Base-by-base conservation (phyloP, 2,888 invertebrate genomes). In the Dryomyza anilis region DNA sequence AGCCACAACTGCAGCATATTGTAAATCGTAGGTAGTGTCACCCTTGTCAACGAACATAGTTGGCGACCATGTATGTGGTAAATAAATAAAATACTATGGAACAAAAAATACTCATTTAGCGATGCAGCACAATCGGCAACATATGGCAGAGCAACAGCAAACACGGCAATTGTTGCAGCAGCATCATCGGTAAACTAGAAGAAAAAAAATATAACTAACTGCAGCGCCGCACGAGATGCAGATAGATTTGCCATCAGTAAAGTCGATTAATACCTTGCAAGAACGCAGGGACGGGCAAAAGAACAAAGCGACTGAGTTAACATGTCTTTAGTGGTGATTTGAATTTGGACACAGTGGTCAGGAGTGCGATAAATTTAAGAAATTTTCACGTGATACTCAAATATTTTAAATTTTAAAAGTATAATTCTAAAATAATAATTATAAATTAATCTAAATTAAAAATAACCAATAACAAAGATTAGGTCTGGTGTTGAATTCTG, bases 11-110 rank as follows among this genome's bases (percentile, higher is more conserved):
- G 55, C 55, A 25, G 14, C 10, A 19, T 19, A 33, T 55, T 36
- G 55, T 55, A 55, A 55, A 55, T 55, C 36, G 55, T 36, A 55
- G 55, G 33, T 19, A 36, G 55, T 55, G 55, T 55, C 55, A 55
- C 55, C 55, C 14, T 36, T 55, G 55, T 55, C 55, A 55, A 6
- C 55, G 33, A n/a, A 6, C 50, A 50, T 12, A 8, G 25, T 16
- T 12, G 33, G 23, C 10, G 48, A 10, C 3, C 2, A 25, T n/a
- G 25, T 23, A n/a, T n/a, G 23, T 2, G 27, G 25, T 10, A 45
- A 14, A 56, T 2, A 33, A 33, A 56, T 3, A 33, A 53, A 5
- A n/a, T n/a, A n/a, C n/a, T n/a, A n/a, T n/a, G n/a, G 3, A 46
- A 46, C 46, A 46, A 46, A n/a, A 46, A 39, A 2, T 14, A 39